These are phyloP conservation scores for Chelon auratus DNA, from an alignment of 2,797 vertebrate species.

Conservation along the genomic window DNA sequence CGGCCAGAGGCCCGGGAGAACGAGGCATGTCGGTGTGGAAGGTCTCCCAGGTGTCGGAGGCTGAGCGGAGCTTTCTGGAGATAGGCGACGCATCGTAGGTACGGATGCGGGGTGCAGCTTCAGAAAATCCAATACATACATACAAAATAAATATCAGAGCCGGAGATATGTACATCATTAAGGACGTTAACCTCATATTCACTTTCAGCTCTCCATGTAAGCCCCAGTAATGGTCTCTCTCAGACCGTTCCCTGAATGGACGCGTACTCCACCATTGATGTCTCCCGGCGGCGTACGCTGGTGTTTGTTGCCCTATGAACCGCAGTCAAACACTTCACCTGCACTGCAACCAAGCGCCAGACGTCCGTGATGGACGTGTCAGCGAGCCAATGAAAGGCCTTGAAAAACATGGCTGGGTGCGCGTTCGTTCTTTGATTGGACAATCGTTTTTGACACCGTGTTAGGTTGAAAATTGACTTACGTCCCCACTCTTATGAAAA, in stretches of 20 bases:
- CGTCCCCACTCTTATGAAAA: conserved; percentile 8
- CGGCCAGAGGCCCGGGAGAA: conserved; percentile 58
- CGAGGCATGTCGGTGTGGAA: conserved; percentile 63
- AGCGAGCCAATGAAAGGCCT: conserved; percentile 57
- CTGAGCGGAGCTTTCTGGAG: conserved; percentile 72
- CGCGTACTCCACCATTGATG: conserved; percentile 76
- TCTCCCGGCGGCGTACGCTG: conserved; percentile 63
- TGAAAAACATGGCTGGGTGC: accelerated
- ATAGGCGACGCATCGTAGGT: conserved; percentile 79
- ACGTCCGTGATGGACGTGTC: not conserved
- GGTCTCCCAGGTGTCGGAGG: conserved; percentile 71
- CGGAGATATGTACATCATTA: conserved; percentile 84
- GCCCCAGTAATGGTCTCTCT: conserved; percentile 74
- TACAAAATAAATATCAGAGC: conserved; percentile 76
- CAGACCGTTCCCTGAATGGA: conserved; percentile 80
- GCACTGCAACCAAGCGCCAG: conserved; percentile 67
- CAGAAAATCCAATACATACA: conserved; percentile 75
- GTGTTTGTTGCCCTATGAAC: conserved; percentile 72
- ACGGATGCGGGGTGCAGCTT: conserved; percentile 80
- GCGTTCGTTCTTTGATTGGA: conserved; percentile 9
- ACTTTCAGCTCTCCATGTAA: conserved; percentile 85
- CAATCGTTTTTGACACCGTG: not conserved
- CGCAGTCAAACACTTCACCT: conserved; percentile 63
- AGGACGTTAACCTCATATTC: conserved; percentile 79
- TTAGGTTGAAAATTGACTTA: conserved; percentile 15